Evolutionary conservation across 2,888 invertebrate species (phyloP).

Genomic region (Pandemis heparana): DNA sequence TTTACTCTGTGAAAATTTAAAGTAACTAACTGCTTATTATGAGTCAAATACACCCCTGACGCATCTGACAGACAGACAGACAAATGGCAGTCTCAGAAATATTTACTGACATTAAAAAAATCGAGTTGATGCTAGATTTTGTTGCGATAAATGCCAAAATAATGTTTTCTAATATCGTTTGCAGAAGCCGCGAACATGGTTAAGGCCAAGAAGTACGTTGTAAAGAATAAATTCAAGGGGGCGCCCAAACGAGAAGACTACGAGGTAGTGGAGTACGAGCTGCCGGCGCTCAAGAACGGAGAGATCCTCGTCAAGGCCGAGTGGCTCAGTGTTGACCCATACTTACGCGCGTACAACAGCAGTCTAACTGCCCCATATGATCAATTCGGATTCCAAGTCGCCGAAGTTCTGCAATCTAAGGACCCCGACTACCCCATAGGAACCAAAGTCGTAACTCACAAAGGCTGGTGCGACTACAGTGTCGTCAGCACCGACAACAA

Average conservation of each 20-base stretch:
- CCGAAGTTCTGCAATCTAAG: slow-evolving; percentile 86
- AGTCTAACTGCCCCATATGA: slow-evolving; percentile 66
- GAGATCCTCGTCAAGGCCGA: slow-evolving; percentile 67
- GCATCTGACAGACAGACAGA: no score
- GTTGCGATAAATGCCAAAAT: not conserved
- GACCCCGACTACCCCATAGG: slow-evolving; percentile 87
- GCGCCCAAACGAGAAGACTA: slow-evolving; percentile 86
- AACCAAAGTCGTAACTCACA: slow-evolving; percentile 83
- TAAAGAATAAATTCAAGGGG: slow-evolving; percentile 62
- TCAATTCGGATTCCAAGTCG: slow-evolving; percentile 62
- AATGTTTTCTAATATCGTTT: not conserved
- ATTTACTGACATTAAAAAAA: no score
- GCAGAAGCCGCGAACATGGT: slow-evolving; percentile 4
- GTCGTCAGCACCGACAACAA: slow-evolving; percentile 47
- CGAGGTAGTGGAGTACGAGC: slow-evolving; percentile 85
- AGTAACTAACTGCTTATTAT: no score
- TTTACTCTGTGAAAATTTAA: no score
- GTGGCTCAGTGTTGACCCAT: slow-evolving; percentile 66
- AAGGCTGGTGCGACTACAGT: slow-evolving; percentile 88
- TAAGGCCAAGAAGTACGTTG: slow-evolving; percentile 44
- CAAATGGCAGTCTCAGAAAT: no score
- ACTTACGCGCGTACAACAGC: slow-evolving; percentile 56
- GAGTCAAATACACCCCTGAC: no score
- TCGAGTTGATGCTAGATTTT: no score
- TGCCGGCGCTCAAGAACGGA: slow-evolving; percentile 86